Conservation (phyloP, 2,888 invertebrate genomes). For the Drosophila villosipedis region DNA sequence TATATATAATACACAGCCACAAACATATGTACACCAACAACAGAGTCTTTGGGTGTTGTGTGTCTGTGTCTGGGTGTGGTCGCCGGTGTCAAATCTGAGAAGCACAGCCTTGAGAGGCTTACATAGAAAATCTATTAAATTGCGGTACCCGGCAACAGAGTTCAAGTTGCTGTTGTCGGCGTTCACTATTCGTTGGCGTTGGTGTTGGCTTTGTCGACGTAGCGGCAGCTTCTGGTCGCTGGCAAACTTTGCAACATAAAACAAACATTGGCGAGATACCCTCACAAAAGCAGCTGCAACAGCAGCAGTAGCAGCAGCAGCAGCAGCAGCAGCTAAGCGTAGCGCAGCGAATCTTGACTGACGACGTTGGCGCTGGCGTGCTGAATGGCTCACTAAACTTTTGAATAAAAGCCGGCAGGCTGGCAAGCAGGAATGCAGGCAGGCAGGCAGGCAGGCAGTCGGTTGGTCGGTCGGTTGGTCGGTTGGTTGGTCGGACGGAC, state of each 20-base stretch:
- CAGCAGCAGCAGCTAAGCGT: slow-evolving; percentile 15
- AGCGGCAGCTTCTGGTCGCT: slow-evolving; percentile 64
- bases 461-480: neutral
- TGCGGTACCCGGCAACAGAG: slow-evolving; percentile 62
- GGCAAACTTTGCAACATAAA: slow-evolving; percentile 80
- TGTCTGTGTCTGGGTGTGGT: slow-evolving; percentile 59
- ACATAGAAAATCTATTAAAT: slow-evolving; percentile 80
- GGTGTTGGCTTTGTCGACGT: slow-evolving; percentile 30
- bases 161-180: slow-evolving; percentile 50
- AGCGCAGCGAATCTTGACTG: slow-evolving; percentile 68
- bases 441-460: neutral
- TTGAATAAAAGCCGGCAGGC: slow-evolving; percentile 76
- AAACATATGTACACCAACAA: slow-evolving; percentile 8
- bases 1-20: slow-evolving; percentile 6
- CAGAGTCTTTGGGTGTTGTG: slow-evolving; percentile 31
- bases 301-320: slow-evolving; percentile 11
- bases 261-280: slow-evolving; percentile 78
- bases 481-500: neutral
- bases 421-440: slow-evolving; percentile 18
- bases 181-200: slow-evolving; percentile 22
- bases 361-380: slow-evolving; percentile 65
- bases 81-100: slow-evolving; percentile 76
- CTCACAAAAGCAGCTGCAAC: slow-evolving; percentile 37
- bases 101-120: slow-evolving; percentile 70
- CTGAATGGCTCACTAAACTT: slow-evolving; percentile 75